Evolutionary conservation across 2,888 invertebrate genomes (phyloP), one percentile per base, ranked within the genome.

Genomic region (Osedax fenrisi): DNA sequence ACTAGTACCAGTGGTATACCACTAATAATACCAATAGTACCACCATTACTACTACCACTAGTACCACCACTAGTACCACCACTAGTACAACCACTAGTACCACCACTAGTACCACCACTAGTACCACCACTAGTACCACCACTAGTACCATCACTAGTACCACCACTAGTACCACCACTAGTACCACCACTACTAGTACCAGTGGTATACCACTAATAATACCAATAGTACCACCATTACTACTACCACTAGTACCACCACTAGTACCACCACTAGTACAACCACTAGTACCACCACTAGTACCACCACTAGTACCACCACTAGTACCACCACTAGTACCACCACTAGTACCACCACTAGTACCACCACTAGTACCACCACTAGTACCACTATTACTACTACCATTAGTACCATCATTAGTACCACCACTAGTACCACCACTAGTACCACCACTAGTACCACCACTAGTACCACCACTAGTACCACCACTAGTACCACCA

Each of bases 51-150:
- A 41, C 41, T 41, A 41, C 41, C 41, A 41, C 17, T 41, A 41
- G 41, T 17, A 41, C 41, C 17, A 41, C 10, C 41, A 41, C 41
- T 41, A 41, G 10, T 17, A 41, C 17, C 17, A 41, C 10, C 41
- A 41, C 41, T 41, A 41, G 10, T 17, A 41, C 17, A 10, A 41
- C 10, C 41, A 41, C 41, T 41, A 41, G 10, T 41, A 74, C 71
- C 24, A 67, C 71, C 41, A 72, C 75, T 56, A 67, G 27, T 72
- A 72, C 71, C 56, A 26, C 70, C 71, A 72, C 72, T 56, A 67
- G 70, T 72, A 72, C 56, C 24, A 27, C 56, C 71, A 73, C 75
- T 72, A 67, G 70, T 56, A 72, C 75, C 27, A 67, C 73, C 73
- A 23, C 59, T 75, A 62, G 72, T 67, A 74, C 72, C 67, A 61